phyloP scores from a whole-genome alignment of 2,113 vertebrate species.

The Macquaria ambigua region DNA sequence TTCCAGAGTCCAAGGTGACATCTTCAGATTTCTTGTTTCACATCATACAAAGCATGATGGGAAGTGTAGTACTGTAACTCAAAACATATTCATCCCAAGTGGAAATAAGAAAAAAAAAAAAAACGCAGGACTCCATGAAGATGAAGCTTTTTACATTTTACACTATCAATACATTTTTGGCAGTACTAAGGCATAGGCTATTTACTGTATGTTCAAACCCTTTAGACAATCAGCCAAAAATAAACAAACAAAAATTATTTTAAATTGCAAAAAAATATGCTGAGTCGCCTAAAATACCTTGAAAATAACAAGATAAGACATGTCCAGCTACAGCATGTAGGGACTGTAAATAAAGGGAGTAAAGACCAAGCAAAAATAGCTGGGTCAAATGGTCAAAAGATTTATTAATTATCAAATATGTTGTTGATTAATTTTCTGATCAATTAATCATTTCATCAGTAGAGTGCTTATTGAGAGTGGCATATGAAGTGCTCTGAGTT shows the following conservation, averaged over 20 bases:
- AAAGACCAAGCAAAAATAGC: background rate
- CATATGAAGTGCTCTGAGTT: constrained; percentile 5
- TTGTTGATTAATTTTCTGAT: background rate
- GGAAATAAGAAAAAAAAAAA: background rate
- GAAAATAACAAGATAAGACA: background rate
- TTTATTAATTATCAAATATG: background rate
- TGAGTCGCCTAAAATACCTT: background rate
- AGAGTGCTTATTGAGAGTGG: background rate
- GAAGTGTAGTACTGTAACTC: background rate
- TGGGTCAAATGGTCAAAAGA: background rate
- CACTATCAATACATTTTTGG: background rate
- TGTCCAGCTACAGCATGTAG: background rate
- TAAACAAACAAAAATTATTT: background rate
- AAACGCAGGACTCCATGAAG: background rate
- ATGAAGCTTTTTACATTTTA: background rate
- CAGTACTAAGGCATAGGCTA: background rate
- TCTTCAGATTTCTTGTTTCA: background rate
- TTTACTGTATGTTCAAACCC: background rate
- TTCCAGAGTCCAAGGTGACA: background rate
- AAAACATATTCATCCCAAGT: background rate
- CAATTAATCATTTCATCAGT: background rate
- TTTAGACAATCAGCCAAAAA: background rate
- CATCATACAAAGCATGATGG: background rate
- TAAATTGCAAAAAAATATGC: background rate
- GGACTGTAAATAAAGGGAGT: background rate